Base-by-base conservation (phyloP, 2,888 invertebrate genomes). In the Bembecia ichneumoniformis region DNA sequence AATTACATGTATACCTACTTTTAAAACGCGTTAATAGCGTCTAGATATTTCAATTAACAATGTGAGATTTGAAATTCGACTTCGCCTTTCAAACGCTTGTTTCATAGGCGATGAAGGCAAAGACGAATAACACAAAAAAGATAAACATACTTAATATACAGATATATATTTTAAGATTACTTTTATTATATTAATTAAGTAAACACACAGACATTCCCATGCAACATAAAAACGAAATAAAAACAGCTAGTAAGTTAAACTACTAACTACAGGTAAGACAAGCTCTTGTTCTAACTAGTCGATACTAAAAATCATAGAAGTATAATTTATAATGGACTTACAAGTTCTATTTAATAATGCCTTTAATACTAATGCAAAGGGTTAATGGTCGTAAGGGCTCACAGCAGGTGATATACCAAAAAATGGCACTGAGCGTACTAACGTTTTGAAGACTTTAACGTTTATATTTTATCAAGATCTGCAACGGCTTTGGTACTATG, bases 261-360 rank as follows among this genome's bases (percentile, higher is more conserved):
- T 51, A 58, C 66, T 71, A 72, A 63, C 66, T 75, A 77, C 59
- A 59, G 72, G 68, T 75, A 60, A 73, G 68, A 75, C 66, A 80
- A 79, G 80, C 79, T 66, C 63, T 67, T 68, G 73, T 70, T 71
- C 68, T 46, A 68, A 59, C 58, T 62, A 64, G 52, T 47, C 60
- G 56, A 63, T 20, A 46, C 46, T 46, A 46, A 10, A 46, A 28
- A 46, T 28, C 13, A 15, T 48, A 52, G 49, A 44, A 61, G 66
- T 63, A 60, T 58, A 55, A 55, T 49, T 51, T 51, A 52, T 63
- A 60, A 73, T 74, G 72, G 58, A 59, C 63, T 67, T 63, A 64
- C 56, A 64, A 64, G 28, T 61, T 64, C 67, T 71, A 69, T 55
- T 57, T 60, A 62, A 57, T 57, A 62, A 64, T 67, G 64, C 59